Evolutionary conservation across 2,113 vertebrate species (phyloP).

Genomic region (Scatophagus argus): DNA sequence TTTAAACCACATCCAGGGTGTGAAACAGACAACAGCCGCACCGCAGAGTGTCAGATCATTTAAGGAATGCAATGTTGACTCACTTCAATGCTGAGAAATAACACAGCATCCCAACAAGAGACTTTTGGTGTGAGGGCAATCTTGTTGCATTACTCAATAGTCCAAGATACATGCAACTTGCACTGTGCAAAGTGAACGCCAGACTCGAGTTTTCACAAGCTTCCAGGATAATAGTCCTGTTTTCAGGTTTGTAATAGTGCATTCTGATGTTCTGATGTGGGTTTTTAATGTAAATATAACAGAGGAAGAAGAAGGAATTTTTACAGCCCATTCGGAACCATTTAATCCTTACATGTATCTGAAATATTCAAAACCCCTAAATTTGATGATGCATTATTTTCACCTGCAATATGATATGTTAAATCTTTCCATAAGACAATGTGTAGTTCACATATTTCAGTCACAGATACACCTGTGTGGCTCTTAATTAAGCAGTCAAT

Average conservation of each 20-base stretch:
- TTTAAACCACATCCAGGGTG: neutral
- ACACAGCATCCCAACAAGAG: neutral
- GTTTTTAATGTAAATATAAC: neutral
- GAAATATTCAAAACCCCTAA: neutral
- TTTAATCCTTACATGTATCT: neutral
- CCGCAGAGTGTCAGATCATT: neutral
- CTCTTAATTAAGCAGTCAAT: conserved; percentile 55
- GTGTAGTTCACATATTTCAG: neutral
- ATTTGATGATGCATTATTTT: neutral
- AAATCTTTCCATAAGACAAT: neutral
- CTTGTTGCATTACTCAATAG: neutral
- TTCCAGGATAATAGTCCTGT: neutral
- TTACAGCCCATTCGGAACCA: neutral
- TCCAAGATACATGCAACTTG: neutral
- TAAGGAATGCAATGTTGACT: neutral
- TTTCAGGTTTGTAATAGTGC: neutral
- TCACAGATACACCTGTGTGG: neutral
- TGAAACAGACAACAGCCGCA: neutral
- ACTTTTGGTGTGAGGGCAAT: neutral
- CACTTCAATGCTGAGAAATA: neutral
- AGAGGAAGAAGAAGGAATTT: neutral
- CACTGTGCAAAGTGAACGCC: neutral
- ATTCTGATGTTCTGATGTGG: neutral
- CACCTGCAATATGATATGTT: neutral
- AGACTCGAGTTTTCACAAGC: neutral